Evolutionary conservation across 2,797 vertebrate genomes (phyloP).

Genomic region (Anguilla megastoma): DNA sequence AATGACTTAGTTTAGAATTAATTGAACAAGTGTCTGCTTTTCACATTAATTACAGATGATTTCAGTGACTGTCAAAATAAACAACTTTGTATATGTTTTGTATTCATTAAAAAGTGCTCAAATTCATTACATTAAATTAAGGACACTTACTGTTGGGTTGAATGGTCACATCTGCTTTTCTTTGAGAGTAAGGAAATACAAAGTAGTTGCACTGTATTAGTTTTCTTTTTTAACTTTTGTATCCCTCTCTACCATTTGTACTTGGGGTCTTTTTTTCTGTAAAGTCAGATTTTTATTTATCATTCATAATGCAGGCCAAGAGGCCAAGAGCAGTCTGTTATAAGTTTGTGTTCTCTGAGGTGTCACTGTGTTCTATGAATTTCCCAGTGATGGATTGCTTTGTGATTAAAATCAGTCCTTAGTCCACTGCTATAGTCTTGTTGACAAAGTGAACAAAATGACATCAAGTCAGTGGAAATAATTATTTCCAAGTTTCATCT

Average conservation of each 20-base stretch:
- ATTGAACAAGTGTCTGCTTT: background rate
- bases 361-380: background rate
- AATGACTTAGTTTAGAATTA: background rate
- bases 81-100: background rate
- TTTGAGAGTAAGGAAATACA: background rate
- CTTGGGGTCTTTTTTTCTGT: background rate
- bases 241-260: background rate
- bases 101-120: background rate
- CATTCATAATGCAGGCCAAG: background rate
- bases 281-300: background rate
- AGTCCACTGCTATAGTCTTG: background rate
- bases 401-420: conserved; percentile 3
- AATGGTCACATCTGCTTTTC: background rate
- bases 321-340: background rate
- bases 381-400: background rate
- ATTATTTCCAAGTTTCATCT: background rate
- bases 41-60: background rate
- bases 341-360: background rate
- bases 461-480: background rate
- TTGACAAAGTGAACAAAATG: background rate
- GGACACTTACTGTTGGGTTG: background rate
- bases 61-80: background rate
- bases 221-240: background rate
- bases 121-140: background rate
- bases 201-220: background rate